Evolutionary conservation across 1,140 invertebrate species (phyloP).

Genomic region (Eciton burchellii): DNA sequence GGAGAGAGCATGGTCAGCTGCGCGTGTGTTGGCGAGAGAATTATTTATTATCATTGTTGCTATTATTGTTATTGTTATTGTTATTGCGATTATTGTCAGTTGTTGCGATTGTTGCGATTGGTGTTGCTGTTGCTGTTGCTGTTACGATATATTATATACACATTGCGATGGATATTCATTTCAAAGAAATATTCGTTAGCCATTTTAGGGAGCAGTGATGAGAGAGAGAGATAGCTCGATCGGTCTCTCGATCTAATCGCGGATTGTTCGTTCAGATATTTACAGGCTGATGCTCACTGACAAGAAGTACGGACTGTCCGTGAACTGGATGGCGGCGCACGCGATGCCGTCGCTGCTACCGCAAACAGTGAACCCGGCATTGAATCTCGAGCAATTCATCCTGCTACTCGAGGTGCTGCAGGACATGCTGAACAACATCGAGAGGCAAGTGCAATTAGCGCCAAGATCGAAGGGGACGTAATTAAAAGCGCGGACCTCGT

Average conservation of each 20-base stretch:
- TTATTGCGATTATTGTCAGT: too few relatives aligned
- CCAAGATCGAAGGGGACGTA: background rate
- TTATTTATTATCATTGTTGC: too few relatives aligned
- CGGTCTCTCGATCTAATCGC: background rate
- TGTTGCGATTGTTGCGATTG: too few relatives aligned
- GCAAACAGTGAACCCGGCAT: slow-evolving; percentile 95
- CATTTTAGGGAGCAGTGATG: too few relatives aligned
- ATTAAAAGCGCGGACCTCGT: background rate
- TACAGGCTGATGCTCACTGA: slow-evolving; percentile 96
- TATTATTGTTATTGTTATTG: too few relatives aligned
- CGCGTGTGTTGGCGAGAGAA: too few relatives aligned
- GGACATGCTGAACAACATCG: slow-evolving; percentile 97
- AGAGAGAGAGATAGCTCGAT: background rate
- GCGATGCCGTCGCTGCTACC: slow-evolving; percentile 97
- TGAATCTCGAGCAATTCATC: slow-evolving; percentile 96
- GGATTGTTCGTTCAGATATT: slow-evolving; percentile 89
- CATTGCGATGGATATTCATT: background rate
- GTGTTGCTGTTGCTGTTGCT: too few relatives aligned
- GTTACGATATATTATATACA: too few relatives aligned
- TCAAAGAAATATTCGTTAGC: too few relatives aligned
- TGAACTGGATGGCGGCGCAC: slow-evolving; percentile 96
- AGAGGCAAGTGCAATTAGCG: slow-evolving; percentile 86
- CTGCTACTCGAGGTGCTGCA: slow-evolving; percentile 95
- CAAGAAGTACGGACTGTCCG: slow-evolving; percentile 95
- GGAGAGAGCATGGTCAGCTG: too few relatives aligned